Conservation (phyloP, 2,113 vertebrate genomes). For the Ivindomyrus marchei region DNA sequence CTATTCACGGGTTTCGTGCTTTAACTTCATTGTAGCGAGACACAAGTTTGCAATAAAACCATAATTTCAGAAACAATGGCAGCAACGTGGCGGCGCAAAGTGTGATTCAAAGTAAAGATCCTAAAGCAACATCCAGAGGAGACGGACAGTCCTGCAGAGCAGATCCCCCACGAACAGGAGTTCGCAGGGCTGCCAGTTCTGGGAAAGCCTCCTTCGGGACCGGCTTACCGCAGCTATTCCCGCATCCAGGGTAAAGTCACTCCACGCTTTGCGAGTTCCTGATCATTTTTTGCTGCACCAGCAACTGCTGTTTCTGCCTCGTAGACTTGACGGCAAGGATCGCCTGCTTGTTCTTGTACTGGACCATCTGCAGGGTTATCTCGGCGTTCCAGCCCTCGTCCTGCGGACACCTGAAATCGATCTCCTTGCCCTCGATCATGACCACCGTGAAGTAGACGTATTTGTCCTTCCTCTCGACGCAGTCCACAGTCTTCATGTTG, state of each 20-base stretch:
- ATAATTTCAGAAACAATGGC: neutral
- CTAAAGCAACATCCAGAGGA: neutral
- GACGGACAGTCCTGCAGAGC: neutral
- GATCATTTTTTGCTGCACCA: constrained; percentile 64
- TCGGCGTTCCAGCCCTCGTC: constrained; percentile 96
- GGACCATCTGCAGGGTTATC: constrained; percentile 97
- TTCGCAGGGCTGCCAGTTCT: neutral
- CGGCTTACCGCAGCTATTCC: constrained; percentile 41
- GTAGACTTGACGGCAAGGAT: constrained; percentile 89
- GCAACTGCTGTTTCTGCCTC: constrained; percentile 92
- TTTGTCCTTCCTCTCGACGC: constrained; percentile 92
- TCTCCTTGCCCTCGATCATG: constrained; percentile 88
- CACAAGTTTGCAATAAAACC: neutral
- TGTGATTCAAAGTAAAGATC: neutral
- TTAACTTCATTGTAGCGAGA: neutral
- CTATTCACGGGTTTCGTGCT: neutral
- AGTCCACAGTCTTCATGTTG: constrained; percentile 95
- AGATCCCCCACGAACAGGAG: neutral
- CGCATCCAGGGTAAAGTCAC: constrained; percentile 43
- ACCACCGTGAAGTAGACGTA: constrained; percentile 97
- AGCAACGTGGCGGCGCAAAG: neutral
- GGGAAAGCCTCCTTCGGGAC: neutral
- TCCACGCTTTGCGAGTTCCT: constrained; percentile 52
- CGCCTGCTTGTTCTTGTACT: constrained; percentile 95
- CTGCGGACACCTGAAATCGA: constrained; percentile 95